phyloP scores from a whole-genome alignment of 2,888 invertebrate species.

The Scaeva pyrastri region DNA sequence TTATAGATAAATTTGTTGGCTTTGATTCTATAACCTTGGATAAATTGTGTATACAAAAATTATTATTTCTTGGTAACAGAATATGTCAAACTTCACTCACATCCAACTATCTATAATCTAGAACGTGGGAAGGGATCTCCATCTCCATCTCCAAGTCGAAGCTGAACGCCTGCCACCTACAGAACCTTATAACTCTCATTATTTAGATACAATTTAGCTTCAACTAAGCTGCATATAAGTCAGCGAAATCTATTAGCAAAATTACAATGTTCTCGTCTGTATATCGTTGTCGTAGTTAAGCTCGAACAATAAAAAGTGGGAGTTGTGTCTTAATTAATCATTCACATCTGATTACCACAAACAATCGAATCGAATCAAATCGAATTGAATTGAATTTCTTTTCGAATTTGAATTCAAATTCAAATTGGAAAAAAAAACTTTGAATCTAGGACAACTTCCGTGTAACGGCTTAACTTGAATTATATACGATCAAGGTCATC shows the following conservation, averaged over 20 bases:
- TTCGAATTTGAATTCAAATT: neutral
- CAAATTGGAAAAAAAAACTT: too few relatives aligned
- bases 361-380: too few relatives aligned
- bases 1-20: constrained; percentile 25
- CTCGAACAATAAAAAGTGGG: constrained; percentile 5
- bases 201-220: constrained; percentile 35
- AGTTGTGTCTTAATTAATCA: constrained; percentile 21
- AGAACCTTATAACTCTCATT: neutral
- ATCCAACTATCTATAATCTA: constrained; percentile 42
- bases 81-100: constrained; percentile 33
- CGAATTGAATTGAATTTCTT: neutral
- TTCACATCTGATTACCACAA: neutral
- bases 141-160: constrained; percentile 1
- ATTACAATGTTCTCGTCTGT: neutral
- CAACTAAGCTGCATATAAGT: constrained; percentile 28
- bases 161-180: constrained; percentile 42
- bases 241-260: constrained; percentile 30
- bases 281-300: neutral
- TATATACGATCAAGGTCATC: constrained; percentile 61
- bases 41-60: neutral
- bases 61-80: neutral
- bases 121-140: constrained; percentile 74
- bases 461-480: constrained; percentile 8
- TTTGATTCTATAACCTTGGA: constrained; percentile 40
- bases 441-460: constrained; percentile 48